phyloP scores from a whole-genome alignment of 2,888 invertebrate genomes.

The Kuschelorhynchus macadamiae region DNA sequence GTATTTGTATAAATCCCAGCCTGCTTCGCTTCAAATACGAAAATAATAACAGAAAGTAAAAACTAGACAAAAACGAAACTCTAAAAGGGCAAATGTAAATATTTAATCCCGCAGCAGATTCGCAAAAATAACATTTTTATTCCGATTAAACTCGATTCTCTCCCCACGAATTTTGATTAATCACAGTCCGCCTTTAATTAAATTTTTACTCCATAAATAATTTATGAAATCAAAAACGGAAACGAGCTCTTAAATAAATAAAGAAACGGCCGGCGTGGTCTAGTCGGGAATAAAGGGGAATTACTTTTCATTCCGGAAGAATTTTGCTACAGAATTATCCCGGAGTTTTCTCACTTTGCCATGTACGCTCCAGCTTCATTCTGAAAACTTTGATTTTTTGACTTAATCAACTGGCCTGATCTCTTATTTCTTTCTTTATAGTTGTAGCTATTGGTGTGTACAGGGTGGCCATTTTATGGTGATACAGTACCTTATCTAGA shows the following conservation, averaged over 20 bases:
- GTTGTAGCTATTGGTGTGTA: background rate
- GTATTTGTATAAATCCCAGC: no score
- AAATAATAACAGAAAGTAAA: no score
- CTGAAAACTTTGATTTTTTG: constrained; percentile 36
- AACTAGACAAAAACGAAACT: no score
- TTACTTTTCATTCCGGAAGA: constrained; percentile 43
- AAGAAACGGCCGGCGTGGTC: constrained; percentile 22
- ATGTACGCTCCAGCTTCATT: constrained; percentile 27
- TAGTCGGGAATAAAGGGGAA: constrained; percentile 33
- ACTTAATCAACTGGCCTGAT: constrained; percentile 42
- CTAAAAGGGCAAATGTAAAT: background rate
- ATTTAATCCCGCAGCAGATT: background rate
- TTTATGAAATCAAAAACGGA: constrained; percentile 31
- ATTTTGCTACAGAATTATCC: constrained; percentile 32
- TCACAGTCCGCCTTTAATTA: constrained; percentile 37
- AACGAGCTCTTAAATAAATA: constrained; percentile 50
- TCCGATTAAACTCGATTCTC: constrained; percentile 10
- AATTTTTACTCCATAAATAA: constrained; percentile 24
- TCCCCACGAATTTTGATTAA: constrained; percentile 37
- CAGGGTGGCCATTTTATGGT: no score
- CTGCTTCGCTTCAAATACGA: no score
- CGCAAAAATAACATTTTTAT: constrained; percentile 6
- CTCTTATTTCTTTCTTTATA: constrained; percentile 12
- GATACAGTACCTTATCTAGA: no score
- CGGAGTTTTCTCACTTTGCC: constrained; percentile 43